phyloP scores from a whole-genome alignment of 2,888 invertebrate genomes.

The Julus scanicus region DNA sequence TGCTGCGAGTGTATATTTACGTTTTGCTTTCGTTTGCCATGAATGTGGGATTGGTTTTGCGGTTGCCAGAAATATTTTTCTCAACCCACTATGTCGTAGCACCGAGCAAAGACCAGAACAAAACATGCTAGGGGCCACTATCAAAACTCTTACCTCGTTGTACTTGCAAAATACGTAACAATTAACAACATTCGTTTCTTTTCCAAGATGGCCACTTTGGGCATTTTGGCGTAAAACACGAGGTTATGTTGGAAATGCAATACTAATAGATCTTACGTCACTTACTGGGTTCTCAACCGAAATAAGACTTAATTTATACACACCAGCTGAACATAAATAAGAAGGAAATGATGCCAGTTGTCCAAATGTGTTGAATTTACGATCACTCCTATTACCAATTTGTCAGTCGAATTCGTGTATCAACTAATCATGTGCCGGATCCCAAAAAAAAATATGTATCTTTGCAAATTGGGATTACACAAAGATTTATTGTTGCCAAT shows the following conservation, averaged over 20 bases:
- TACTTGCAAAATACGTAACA: neutral
- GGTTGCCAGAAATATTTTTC: conserved; percentile 20
- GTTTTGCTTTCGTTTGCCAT: neutral
- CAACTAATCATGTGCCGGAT: no score
- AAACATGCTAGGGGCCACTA: neutral
- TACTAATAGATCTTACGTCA: no score
- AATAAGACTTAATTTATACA: no score
- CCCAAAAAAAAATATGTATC: no score
- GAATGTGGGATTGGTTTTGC: conserved; percentile 9
- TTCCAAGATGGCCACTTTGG: no score
- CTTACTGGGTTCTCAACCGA: no score
- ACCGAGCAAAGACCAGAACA: neutral
- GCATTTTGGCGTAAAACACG: no score
- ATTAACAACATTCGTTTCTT: no score
- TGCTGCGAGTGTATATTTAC: neutral
- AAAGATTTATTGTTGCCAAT: no score
- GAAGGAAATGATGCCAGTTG: neutral
- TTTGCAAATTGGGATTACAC: neutral
- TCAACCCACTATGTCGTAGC: neutral
- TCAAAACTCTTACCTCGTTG: neutral
- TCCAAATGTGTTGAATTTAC: neutral
- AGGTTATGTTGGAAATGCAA: no score
- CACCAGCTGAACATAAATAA: no score
- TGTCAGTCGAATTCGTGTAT: neutral
- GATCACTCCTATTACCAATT: neutral